These are phyloP conservation scores for Tineola bisselliella DNA, from an alignment of 2,888 invertebrate genomes.

Conservation along the genomic window DNA sequence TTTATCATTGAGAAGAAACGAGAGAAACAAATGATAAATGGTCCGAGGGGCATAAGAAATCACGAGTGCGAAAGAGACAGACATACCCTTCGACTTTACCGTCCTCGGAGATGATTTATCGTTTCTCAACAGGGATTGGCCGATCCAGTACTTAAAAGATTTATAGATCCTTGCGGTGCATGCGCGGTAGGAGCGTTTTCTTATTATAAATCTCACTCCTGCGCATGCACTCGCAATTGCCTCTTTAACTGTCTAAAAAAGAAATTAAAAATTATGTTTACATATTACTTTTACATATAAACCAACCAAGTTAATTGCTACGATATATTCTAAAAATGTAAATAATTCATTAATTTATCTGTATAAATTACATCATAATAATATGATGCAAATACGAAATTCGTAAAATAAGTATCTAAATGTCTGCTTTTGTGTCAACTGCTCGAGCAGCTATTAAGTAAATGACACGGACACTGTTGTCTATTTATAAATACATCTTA, in stretches of 20 bases:
- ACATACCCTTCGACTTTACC: slow-evolving; percentile 42
- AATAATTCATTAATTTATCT: background rate
- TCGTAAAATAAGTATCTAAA: no score
- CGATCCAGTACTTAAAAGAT: slow-evolving; percentile 62
- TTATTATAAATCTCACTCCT: slow-evolving; percentile 66
- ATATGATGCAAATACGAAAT: no score
- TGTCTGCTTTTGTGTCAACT: no score
- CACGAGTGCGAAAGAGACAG: slow-evolving; percentile 47
- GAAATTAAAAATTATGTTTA: slow-evolving; percentile 65
- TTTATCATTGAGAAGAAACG: slow-evolving; percentile 63
- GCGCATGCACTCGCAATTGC: slow-evolving; percentile 55
- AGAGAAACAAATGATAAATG: slow-evolving; percentile 65
- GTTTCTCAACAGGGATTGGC: slow-evolving; percentile 67
- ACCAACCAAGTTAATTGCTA: background rate
- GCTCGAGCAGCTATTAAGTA: no score
- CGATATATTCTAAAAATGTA: background rate
- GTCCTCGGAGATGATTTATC: slow-evolving; percentile 63
- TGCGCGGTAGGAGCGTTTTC: slow-evolving; percentile 66
- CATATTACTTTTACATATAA: slow-evolving; percentile 42
- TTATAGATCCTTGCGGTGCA: slow-evolving; percentile 63
- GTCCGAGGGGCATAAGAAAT: slow-evolving; percentile 35
- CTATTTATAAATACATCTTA: no score
- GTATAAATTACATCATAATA: no score
- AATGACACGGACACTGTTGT: no score
- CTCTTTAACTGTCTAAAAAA: slow-evolving; percentile 47